Evolutionary conservation across 2,113 vertebrate species (phyloP).

Genomic region (Equus quagga): DNA sequence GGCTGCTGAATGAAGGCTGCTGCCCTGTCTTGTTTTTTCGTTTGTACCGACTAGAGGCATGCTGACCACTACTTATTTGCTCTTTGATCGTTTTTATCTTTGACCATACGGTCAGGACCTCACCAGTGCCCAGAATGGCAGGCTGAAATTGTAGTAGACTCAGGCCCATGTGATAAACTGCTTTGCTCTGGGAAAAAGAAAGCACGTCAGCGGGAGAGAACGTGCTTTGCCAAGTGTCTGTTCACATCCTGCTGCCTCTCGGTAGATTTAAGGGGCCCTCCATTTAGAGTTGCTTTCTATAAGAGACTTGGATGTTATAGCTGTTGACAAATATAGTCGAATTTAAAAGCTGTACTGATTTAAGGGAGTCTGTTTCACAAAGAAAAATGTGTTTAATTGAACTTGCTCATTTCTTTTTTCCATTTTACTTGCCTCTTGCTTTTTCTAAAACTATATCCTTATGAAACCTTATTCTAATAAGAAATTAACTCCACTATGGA

Average conservation of each 20-base stretch:
- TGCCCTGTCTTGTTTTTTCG: conserved; percentile 55
- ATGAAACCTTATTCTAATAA: neutral
- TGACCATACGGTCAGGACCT: conserved; percentile 77
- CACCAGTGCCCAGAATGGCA: conserved; percentile 50
- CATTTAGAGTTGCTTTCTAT: neutral
- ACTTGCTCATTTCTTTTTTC: conserved; percentile 23
- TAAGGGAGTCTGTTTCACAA: conserved; percentile 32
- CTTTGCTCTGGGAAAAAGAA: conserved; percentile 47
- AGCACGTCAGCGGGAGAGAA: neutral
- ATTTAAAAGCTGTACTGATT: conserved; percentile 25
- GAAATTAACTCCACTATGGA: neutral
- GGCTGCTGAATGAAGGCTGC: neutral
- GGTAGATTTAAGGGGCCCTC: neutral
- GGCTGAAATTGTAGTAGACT: conserved; percentile 41
- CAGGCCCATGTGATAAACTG: conserved; percentile 33
- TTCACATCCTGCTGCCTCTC: neutral
- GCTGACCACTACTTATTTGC: conserved; percentile 71
- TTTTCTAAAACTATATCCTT: conserved; percentile 31
- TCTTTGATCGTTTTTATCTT: conserved; percentile 81
- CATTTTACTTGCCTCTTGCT: neutral
- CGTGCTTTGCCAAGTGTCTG: neutral
- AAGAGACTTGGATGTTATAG: neutral
- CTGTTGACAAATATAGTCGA: conserved; percentile 27
- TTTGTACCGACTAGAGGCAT: conserved; percentile 65
- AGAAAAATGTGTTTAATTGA: conserved; percentile 30